phyloP scores from a whole-genome alignment of 2,888 invertebrate species.

The Actias luna region DNA sequence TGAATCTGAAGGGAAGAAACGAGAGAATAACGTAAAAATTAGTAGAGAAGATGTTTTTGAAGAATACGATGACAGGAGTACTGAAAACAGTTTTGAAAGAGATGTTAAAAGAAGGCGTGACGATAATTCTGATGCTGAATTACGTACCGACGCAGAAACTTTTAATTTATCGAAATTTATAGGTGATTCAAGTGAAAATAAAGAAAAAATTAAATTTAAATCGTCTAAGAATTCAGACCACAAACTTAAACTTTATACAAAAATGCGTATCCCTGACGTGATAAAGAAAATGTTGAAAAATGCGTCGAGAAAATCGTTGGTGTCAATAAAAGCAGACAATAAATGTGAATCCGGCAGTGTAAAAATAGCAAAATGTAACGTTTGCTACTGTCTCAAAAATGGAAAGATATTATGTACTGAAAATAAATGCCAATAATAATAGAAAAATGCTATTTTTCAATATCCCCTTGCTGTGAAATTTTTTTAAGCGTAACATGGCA shows the following conservation, averaged over 20 bases:
- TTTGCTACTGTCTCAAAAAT: constrained; percentile 59
- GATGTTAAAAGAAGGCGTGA: constrained; percentile 21
- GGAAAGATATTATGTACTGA: constrained; percentile 56
- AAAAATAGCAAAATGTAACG: constrained; percentile 44
- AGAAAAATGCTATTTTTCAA: constrained; percentile 15
- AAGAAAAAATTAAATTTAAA: constrained; percentile 1
- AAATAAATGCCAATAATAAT: constrained; percentile 41
- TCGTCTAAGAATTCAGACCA: constrained; percentile 7
- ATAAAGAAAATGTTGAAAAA: constrained; percentile 44
- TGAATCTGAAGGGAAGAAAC: constrained; percentile 6
- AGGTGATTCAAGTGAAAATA: neutral
- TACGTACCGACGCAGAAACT: constrained; percentile 9
- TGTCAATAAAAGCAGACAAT: constrained; percentile 36
- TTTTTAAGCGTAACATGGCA: too few relatives aligned
- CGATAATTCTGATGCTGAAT: constrained; percentile 24
- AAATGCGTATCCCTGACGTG: constrained; percentile 39
- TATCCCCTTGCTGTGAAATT: too few relatives aligned
- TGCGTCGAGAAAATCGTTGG: constrained; percentile 49
- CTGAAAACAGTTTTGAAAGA: constrained; percentile 21
- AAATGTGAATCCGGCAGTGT: constrained; percentile 48
- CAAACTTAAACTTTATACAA: constrained; percentile 27
- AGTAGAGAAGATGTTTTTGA: constrained; percentile 19
- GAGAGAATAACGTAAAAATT: neutral
- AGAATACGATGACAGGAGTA: constrained; percentile 21
- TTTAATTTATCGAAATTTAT: neutral